Evolutionary conservation across 2,888 invertebrate genomes (phyloP).

Genomic region (Priocnemis perturbator): DNA sequence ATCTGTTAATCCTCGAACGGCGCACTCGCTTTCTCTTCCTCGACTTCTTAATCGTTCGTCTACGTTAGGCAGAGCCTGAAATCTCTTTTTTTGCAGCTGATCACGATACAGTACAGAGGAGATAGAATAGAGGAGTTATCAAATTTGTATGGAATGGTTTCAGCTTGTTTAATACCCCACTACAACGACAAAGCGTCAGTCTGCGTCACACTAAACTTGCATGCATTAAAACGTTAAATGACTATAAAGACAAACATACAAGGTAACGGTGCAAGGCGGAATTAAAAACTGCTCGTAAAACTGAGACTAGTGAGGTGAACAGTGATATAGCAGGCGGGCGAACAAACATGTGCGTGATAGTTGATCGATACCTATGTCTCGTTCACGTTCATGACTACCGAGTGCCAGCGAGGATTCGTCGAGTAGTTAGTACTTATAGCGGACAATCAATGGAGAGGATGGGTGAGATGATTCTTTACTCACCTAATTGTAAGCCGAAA

Average conservation of each 20-base stretch:
- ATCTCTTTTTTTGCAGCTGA: too few relatives aligned
- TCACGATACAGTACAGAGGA: too few relatives aligned
- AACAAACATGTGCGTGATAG: slow-evolving; percentile 28
- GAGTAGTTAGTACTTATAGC: slow-evolving; percentile 31
- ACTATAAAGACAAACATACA: slow-evolving; percentile 22
- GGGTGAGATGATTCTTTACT: slow-evolving; percentile 69
- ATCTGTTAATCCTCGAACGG: too few relatives aligned
- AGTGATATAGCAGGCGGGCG: too few relatives aligned
- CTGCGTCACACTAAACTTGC: neutral
- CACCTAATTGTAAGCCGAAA: slow-evolving; percentile 71
- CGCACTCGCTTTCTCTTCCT: too few relatives aligned
- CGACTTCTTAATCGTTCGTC: too few relatives aligned
- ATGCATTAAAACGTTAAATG: slow-evolving; percentile 9
- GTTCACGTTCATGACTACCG: neutral
- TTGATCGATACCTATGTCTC: slow-evolving; percentile 30
- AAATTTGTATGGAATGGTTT: too few relatives aligned
- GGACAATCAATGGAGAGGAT: slow-evolving; percentile 14
- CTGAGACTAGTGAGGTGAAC: slow-evolving; percentile 47
- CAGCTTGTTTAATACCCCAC: too few relatives aligned
- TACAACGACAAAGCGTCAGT: too few relatives aligned
- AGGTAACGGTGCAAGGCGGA: slow-evolving; percentile 36
- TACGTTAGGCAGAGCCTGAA: too few relatives aligned
- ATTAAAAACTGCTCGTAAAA: slow-evolving; percentile 69
- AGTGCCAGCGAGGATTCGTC: slow-evolving; percentile 47
- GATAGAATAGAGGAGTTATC: too few relatives aligned